Evolutionary conservation across 2,113 vertebrate genomes (phyloP), one percentile per base, ranked within the genome.

Genomic region (human (Homo sapiens)): DNA sequence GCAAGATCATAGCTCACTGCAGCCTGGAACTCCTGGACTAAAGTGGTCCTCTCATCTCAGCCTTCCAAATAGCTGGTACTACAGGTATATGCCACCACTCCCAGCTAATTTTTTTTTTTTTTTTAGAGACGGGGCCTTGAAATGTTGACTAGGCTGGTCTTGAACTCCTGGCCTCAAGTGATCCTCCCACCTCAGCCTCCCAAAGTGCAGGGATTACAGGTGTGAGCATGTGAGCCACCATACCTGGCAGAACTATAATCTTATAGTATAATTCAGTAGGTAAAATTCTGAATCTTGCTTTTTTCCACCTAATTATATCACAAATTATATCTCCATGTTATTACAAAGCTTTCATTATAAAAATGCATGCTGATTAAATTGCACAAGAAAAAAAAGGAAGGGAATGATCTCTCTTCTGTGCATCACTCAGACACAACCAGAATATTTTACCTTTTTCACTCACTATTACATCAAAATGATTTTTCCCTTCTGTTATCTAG

Each of bases 331-430:
- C 75, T 30, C 32, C 13, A 32, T 90, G 48, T 38, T 90, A 5
- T 79, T 78, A 57, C 3, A 57, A 76, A 80, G 52, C 48, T 70
- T 70, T 87, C 48, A 16, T 80, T 57, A 68, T 87, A 30, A 81
- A 94, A 81, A 89, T 72, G 45, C 23, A 81, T 25, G 40, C 61
- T 80, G 11, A 30, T 88, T 80, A 88, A n/a, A 70, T 88, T 57
- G 16, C 22, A 32, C 48, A 57, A n/a, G 50, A 45, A 48, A 79
- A 55, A 64, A 79, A 70, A 23, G 25, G 79, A 79, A 50, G 5
- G 10, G 7, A 59, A 30, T 80, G 22, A n/a, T 80, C 18, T 57
- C 7, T 70, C 61, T 57, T 22, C 9, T 68, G 10, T 79, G 2
- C 3, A 4, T 79, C n/a, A 87, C 22, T 94, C 50, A 94, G 30